Conservation (phyloP, 2,888 invertebrate genomes). For the Clivina fossor region DNA sequence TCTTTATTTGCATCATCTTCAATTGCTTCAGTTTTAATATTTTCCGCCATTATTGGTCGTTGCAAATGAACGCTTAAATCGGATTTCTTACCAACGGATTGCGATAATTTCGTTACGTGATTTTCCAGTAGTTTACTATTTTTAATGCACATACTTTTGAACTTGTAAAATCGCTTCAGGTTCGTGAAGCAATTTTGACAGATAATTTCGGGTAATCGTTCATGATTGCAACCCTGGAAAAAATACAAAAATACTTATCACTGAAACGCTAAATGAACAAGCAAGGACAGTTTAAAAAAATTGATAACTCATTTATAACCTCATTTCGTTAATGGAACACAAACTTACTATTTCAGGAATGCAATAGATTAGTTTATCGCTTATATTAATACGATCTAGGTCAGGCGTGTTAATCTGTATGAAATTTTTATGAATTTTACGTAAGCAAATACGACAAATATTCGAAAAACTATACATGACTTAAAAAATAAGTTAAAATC, state of each 20-base stretch:
- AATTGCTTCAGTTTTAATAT: too few species aligned
- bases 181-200: conserved; percentile 1
- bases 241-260: not conserved
- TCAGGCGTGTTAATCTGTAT: conserved; percentile 15
- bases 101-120: conserved; percentile 4
- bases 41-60: too few species aligned
- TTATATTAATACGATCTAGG: conserved; percentile 15
- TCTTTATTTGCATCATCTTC: too few species aligned
- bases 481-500: too few species aligned
- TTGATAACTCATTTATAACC: conserved; percentile 1
- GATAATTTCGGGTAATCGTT: not conserved
- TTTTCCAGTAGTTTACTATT: conserved; percentile 8
- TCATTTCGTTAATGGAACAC: not conserved
- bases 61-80: too few species aligned
- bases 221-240: conserved; percentile 2
- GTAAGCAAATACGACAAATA: conserved; percentile 20
- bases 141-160: conserved; percentile 18
- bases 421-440: not conserved
- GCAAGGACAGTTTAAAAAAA: too few species aligned
- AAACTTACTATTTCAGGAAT: conserved; percentile 27
- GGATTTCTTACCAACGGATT: too few species aligned
- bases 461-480: conserved; percentile 21
- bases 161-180: conserved; percentile 8
- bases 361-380: conserved; percentile 19
- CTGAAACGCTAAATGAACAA: too few species aligned